Conservation (phyloP, 2,888 invertebrate species). For the Thymelicus acteon region DNA sequence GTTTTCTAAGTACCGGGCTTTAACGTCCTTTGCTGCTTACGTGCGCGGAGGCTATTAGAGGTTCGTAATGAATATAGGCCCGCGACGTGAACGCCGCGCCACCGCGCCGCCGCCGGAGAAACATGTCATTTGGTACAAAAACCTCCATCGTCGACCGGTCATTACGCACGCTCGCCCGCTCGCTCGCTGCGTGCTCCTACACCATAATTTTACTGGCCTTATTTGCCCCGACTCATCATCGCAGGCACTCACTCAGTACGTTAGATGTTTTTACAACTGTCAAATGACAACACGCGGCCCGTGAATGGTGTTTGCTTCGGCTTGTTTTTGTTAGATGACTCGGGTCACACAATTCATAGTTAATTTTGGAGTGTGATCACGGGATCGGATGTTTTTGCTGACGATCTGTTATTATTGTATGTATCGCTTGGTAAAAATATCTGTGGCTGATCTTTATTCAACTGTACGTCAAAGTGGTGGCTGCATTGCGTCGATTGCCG, state of each 20-base stretch:
- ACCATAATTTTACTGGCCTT: constrained; percentile 56
- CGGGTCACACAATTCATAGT: constrained; percentile 23
- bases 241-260: constrained; percentile 11
- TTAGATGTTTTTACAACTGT: constrained; percentile 49
- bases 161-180: constrained; percentile 48
- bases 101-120: constrained; percentile 43
- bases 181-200: constrained; percentile 44
- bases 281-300: constrained; percentile 49
- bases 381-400: background rate
- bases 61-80: constrained; percentile 45
- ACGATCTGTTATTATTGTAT: background rate
- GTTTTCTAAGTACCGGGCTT: background rate
- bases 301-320: constrained; percentile 46
- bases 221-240: constrained; percentile 50
- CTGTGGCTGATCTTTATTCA: too few relatives aligned
- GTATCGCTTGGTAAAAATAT: constrained; percentile 21
- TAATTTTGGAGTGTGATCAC: constrained; percentile 22
- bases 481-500: constrained; percentile 50
- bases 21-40: constrained; percentile 1
- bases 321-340: constrained; percentile 36
- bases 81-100: constrained; percentile 41
- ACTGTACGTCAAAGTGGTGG: too few relatives aligned
- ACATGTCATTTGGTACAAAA: constrained; percentile 65
- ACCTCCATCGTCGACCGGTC: constrained; percentile 53
- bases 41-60: constrained; percentile 33